Evolutionary conservation across 1,140 invertebrate species (phyloP), one percentile per base, ranked within the genome.

Genomic region (Chrysopa pallens): DNA sequence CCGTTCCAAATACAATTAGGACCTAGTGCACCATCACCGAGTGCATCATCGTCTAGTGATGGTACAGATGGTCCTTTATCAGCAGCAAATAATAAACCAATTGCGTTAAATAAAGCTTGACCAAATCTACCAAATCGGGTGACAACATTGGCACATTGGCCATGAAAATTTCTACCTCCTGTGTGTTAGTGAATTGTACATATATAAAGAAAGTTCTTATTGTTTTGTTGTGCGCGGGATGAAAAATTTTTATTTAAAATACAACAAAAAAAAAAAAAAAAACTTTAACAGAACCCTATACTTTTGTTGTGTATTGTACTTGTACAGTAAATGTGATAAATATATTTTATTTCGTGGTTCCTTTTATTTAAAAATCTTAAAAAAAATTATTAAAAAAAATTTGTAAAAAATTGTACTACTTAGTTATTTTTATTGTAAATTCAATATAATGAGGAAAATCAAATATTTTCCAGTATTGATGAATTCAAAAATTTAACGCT

Each of bases 21-120:
- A 9, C 8, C 8, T 4, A 33, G n/a, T 33, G n/a, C 55, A 5
- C 54, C 56, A 23, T 47, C 48, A 9, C 55, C 54, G 0, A 46
- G 50, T 8, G 53, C 52, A 6, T 57, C 53, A 33, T 52, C 51
- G 8, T 54, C 52, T 12, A 53, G 50, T 40, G 48, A 53, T 40
- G 48, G 53, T 38, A 52, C 56, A 7, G 52, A 51, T 14, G 57
- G 57, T 8, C 56, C 56, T 8, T 58, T 60, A 44, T 58, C 55
- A n/a, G 57, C 59, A 2, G 42, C 58, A 33, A 11, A 23, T 11
- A 15, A n/a, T 6, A 23, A 23, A 7, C 23, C 27, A 8, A 51
- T 61, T 36, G 59, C 59, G 7, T 49, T 61, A 42, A 61, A 60
- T 45, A 61, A 61, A 42, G 59, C 57, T 50, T 61, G 58, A 61